phyloP scores from a whole-genome alignment of 2,888 invertebrate species.

The Macrophya alboannulata region DNA sequence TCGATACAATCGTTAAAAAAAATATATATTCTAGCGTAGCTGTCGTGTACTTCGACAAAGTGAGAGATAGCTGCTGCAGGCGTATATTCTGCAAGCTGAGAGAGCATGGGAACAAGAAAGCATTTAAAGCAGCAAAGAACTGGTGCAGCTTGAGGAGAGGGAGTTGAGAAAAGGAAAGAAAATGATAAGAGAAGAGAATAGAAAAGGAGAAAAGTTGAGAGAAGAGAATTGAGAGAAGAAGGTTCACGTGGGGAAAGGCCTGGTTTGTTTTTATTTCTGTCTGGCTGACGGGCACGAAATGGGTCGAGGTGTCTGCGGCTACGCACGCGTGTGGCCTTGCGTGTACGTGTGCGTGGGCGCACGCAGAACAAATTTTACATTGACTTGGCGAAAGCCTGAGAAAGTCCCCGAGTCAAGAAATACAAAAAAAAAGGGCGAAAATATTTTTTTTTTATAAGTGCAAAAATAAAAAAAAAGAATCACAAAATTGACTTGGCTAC shows the following conservation, averaged over 20 bases:
- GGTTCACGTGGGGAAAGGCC: constrained; percentile 53
- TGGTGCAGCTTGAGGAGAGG: neutral
- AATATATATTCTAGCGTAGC: too few species aligned
- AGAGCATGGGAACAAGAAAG: neutral
- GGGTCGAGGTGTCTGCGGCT: constrained; percentile 75
- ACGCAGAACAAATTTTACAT: constrained; percentile 43
- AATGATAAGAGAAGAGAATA: neutral
- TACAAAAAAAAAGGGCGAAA: neutral
- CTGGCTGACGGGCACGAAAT: constrained; percentile 68
- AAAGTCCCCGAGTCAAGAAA: constrained; percentile 15
- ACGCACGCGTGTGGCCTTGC: constrained; percentile 63
- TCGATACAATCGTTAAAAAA: neutral
- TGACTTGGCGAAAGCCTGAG: constrained; percentile 41
- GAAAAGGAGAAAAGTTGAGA: constrained; percentile 23
- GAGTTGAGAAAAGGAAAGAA: neutral
- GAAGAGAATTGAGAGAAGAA: constrained; percentile 47
- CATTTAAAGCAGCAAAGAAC: neutral
- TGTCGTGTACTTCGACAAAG: too few species aligned
- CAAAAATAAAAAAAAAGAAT: too few species aligned
- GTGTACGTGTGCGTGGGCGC: constrained; percentile 55
- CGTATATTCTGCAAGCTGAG: neutral
- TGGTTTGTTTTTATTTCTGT: constrained; percentile 65
- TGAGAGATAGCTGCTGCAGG: constrained; percentile 1
- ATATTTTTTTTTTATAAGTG: neutral
- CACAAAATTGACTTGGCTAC: too few species aligned